phyloP scores from a whole-genome alignment of 2,888 invertebrate species.

The Drosophila acutilabella region DNA sequence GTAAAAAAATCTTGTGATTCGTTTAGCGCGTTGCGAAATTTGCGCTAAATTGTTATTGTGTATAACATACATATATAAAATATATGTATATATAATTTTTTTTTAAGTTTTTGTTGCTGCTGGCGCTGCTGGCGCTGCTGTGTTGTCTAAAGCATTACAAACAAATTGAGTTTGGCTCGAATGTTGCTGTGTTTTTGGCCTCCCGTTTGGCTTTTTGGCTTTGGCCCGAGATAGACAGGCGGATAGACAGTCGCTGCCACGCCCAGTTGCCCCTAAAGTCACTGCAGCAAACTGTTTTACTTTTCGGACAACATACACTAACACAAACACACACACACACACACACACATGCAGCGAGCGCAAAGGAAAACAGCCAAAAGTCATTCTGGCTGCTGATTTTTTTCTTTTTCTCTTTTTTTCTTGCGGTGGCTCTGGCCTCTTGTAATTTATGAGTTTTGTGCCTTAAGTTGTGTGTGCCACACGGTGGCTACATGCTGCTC shows the following conservation, averaged over 20 bases:
- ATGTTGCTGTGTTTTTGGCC: conserved; percentile 55
- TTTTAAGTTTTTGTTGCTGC: conserved; percentile 18
- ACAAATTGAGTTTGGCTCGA: conserved; percentile 77
- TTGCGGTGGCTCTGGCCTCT: conserved; percentile 23
- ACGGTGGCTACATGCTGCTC: conserved; percentile 30
- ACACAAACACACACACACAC: conserved; percentile 4
- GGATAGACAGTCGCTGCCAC: conserved; percentile 42
- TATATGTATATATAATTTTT: not conserved
- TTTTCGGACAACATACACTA: conserved; percentile 40
- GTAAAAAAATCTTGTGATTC: conserved; percentile 60
- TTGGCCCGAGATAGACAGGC: conserved; percentile 36
- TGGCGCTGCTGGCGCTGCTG: conserved; percentile 31
- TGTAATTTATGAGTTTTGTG: conserved; percentile 78
- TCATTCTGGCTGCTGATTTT: conserved; percentile 58
- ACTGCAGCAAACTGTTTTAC: conserved; percentile 78
- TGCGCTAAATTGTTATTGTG: conserved; percentile 62
- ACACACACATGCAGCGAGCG: not conserved
- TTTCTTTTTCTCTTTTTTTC: conserved; percentile 27
- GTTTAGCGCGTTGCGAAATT: conserved; percentile 71
- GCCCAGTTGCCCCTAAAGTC: conserved; percentile 65
- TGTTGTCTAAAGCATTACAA: conserved; percentile 64
- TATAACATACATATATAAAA: not conserved
- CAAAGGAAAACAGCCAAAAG: conserved; percentile 59
- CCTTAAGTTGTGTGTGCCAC: conserved; percentile 76
- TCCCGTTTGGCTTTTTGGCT: conserved; percentile 43